Evolutionary conservation across 1,140 invertebrate genomes (phyloP).

Genomic region (Condylostylus longicornis): DNA sequence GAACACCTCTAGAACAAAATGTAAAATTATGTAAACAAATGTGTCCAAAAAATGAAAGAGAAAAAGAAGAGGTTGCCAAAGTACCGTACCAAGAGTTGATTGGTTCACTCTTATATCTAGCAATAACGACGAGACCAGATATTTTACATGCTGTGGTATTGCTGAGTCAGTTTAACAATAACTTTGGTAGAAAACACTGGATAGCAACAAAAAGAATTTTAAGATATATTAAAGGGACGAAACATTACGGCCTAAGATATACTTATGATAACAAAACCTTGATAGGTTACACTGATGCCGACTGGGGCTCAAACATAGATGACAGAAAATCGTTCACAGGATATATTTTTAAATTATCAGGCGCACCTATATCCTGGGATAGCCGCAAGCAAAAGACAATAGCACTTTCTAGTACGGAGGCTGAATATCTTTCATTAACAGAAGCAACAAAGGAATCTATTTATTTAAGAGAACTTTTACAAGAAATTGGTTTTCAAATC

Average conservation of each 20-base stretch:
- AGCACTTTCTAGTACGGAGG: no score
- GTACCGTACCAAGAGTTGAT: slow-evolving; percentile 24
- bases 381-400: background rate
- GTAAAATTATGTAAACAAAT: slow-evolving; percentile 13
- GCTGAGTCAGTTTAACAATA: slow-evolving; percentile 15
- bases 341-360: slow-evolving; percentile 1
- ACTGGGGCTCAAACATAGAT: slow-evolving; percentile 2
- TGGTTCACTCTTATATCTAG: slow-evolving; percentile 27
- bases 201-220: slow-evolving; percentile 25
- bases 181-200: slow-evolving; percentile 19
- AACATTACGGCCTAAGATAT: slow-evolving; percentile 7
- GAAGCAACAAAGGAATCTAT: background rate
- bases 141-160: slow-evolving; percentile 27
- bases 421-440: background rate
- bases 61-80: background rate
- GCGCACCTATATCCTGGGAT: background rate
- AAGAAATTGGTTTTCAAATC: no score
- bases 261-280: no score
- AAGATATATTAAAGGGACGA: slow-evolving; percentile 26
- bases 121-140: slow-evolving; percentile 28
- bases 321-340: slow-evolving; percentile 3
- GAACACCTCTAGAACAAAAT: slow-evolving; percentile 10
- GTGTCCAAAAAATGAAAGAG: slow-evolving; percentile 7
- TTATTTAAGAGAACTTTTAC: no score
- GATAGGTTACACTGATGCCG: background rate